Evolutionary conservation across 2,113 vertebrate species (phyloP).

Genomic region (Elgaria multicarinata): DNA sequence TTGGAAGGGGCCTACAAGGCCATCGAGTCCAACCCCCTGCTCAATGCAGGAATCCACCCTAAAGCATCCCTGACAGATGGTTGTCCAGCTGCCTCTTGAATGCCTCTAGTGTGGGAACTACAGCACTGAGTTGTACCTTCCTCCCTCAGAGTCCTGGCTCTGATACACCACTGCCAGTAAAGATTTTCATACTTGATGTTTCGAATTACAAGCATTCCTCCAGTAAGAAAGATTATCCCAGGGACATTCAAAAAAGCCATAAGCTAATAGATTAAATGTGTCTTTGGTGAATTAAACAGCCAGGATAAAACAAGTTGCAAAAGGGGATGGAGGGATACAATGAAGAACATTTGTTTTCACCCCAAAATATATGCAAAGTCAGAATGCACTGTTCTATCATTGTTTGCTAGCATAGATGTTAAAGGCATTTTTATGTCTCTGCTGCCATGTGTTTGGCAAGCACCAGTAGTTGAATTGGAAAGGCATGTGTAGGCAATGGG

Average conservation of each 20-base stretch:
- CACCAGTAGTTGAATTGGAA: too few relatives aligned
- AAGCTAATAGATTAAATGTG: conserved; percentile 37
- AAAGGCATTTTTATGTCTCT: neutral
- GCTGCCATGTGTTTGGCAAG: neutral
- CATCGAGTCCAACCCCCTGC: too few relatives aligned
- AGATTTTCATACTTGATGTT: conserved; percentile 58
- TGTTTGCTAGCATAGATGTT: neutral
- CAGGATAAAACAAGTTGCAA: neutral
- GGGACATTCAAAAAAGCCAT: conserved; percentile 39
- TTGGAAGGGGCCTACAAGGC: too few relatives aligned
- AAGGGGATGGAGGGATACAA: neutral
- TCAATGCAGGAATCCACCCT: too few relatives aligned
- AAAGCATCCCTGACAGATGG: too few relatives aligned
- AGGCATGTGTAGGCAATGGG: neutral
- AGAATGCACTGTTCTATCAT: neutral
- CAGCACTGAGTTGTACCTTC: too few relatives aligned
- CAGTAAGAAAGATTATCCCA: conserved; percentile 30
- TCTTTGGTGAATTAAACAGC: conserved; percentile 40
- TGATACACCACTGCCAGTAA: conserved; percentile 16
- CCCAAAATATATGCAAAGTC: neutral
- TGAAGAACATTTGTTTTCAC: conserved; percentile 36
- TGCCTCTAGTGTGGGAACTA: too few relatives aligned
- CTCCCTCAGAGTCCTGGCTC: too few relatives aligned
- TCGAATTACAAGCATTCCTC: conserved; percentile 60
- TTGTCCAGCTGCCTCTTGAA: too few relatives aligned